Evolutionary conservation across 2,113 vertebrate genomes (phyloP).

Genomic region (Colistium nudipinnis): DNA sequence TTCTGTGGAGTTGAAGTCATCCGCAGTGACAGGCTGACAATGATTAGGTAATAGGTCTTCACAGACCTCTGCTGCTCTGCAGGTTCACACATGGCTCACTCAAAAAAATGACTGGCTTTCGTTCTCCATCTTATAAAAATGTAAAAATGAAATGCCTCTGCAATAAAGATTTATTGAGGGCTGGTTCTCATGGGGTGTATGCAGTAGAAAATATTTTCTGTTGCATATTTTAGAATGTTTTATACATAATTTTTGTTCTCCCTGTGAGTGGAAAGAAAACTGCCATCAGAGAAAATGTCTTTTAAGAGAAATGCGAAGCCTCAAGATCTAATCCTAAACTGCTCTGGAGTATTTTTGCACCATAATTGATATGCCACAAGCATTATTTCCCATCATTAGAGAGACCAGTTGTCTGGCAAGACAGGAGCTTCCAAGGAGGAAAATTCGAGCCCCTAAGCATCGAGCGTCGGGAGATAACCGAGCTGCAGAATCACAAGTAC

Average conservation of each 20-base stretch:
- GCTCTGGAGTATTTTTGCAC: slow-evolving; percentile 44
- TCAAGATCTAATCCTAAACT: slow-evolving; percentile 46
- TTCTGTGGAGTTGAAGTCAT: slow-evolving; percentile 59
- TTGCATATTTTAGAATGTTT: too few species aligned
- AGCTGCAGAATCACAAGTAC: slow-evolving; percentile 33
- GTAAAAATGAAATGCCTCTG: background rate
- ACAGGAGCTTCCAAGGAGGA: slow-evolving; percentile 41
- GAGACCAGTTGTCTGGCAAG: slow-evolving; percentile 65
- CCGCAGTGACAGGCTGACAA: slow-evolving; percentile 63
- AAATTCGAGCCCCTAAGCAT: slow-evolving; percentile 50
- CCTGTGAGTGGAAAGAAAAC: slow-evolving; percentile 13
- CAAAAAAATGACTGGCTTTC: slow-evolving; percentile 13
- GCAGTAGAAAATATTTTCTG: too few species aligned
- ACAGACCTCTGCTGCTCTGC: slow-evolving; percentile 41
- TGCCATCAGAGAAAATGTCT: slow-evolving; percentile 31
- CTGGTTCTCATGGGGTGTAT: background rate
- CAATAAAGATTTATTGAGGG: background rate
- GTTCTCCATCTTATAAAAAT: background rate
- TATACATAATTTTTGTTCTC: too few species aligned
- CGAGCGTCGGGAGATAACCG: slow-evolving; percentile 44
- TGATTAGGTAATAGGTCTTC: slow-evolving; percentile 65
- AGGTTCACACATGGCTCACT: slow-evolving; percentile 31
- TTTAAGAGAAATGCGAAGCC: slow-evolving; percentile 38
- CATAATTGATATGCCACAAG: slow-evolving; percentile 61
- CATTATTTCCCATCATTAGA: slow-evolving; percentile 69